These are phyloP conservation scores for Synergus itoensis DNA, from an alignment of 2,888 invertebrate species.

Conservation along the genomic window DNA sequence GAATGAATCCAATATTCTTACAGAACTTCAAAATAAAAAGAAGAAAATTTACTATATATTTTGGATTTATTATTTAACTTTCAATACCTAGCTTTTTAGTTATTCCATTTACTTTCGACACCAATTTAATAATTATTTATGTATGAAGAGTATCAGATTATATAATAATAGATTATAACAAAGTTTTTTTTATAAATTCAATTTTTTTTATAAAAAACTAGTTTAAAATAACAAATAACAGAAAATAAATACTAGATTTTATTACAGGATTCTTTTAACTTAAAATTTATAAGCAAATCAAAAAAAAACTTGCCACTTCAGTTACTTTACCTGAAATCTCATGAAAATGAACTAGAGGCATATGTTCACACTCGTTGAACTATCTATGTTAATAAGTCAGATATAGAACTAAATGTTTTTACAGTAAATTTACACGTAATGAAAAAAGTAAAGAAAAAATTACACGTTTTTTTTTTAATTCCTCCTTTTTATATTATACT, in stretches of 20 bases:
- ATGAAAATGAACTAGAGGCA: constrained; percentile 1
- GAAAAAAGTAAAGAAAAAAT: neutral
- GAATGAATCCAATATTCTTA: too few species aligned
- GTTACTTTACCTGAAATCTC: neutral
- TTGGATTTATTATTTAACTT: too few species aligned
- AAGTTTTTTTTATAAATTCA: neutral
- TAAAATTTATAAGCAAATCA: neutral
- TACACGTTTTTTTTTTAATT: neutral
- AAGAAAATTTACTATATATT: too few species aligned
- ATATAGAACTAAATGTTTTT: neutral
- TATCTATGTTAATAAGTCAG: neutral
- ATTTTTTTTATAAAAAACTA: neutral
- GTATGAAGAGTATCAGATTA: neutral
- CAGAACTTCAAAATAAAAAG: too few species aligned
- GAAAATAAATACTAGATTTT: neutral
- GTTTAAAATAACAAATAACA: neutral
- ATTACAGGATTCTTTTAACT: neutral
- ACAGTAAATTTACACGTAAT: neutral
- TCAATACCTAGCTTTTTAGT: too few species aligned
- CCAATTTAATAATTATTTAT: too few species aligned
- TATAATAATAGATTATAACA: neutral
- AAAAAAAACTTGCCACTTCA: neutral
- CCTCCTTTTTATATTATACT: neutral
- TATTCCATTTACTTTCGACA: too few species aligned
- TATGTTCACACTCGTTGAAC: neutral